These are phyloP conservation scores for Mechanitis mazaeus DNA, from an alignment of 2,888 invertebrate species.

Conservation along the genomic window DNA sequence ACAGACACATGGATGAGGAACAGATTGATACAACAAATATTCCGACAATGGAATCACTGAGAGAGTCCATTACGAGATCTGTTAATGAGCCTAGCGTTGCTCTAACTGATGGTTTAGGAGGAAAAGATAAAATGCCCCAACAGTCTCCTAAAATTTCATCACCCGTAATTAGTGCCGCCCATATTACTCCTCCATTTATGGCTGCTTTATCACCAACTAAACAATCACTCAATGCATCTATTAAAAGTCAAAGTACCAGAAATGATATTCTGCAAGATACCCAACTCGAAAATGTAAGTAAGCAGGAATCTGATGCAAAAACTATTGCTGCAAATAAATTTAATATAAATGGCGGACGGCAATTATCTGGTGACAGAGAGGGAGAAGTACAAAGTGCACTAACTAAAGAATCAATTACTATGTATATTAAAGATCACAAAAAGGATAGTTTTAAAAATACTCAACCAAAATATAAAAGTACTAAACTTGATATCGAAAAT, in stretches of 20 bases:
- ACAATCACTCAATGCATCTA: slow-evolving; percentile 21
- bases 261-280: neutral
- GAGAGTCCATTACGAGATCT: slow-evolving; percentile 25
- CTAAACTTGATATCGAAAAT: slow-evolving; percentile 30
- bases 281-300: no score
- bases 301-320: no score
- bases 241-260: slow-evolving; percentile 19
- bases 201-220: slow-evolving; percentile 16
- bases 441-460: slow-evolving; percentile 10
- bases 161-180: slow-evolving; percentile 10
- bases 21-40: slow-evolving; percentile 20
- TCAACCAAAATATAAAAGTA: slow-evolving; percentile 21
- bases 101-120: slow-evolving; percentile 4
- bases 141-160: slow-evolving; percentile 14
- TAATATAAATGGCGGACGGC: no score
- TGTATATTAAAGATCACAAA: slow-evolving; percentile 21
- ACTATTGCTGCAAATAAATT: no score
- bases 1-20: slow-evolving; percentile 31
- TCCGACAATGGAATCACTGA: slow-evolving; percentile 17
- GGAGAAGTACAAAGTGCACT: slow-evolving; percentile 8
- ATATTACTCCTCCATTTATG: slow-evolving; percentile 8
- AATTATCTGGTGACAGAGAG: neutral
- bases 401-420: slow-evolving; percentile 19
- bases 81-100: slow-evolving; percentile 18
- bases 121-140: slow-evolving; percentile 4